Percentiles rank a stretch among this genome's conserved stretches.
Evolutionary conservation across 2,888 invertebrate genomes (phyloP).

Genomic region (Drosophila nigritarsus): DNA sequence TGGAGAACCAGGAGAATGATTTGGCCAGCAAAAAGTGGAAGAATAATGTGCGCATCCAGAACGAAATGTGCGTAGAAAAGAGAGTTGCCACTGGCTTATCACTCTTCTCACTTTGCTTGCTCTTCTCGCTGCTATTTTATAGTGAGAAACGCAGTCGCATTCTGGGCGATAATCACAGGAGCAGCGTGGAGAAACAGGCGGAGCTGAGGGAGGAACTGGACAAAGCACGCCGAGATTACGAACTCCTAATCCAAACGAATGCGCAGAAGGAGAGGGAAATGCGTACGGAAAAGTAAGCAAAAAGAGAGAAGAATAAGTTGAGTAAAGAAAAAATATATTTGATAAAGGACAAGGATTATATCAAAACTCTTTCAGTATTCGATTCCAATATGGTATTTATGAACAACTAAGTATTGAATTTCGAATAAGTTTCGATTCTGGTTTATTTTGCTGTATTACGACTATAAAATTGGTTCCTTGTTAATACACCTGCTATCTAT

Average conservation of each 20-base stretch:
- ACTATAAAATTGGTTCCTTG: too few relatives aligned
- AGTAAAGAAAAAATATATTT: too few relatives aligned
- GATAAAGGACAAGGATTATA: background rate
- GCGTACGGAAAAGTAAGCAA: slow-evolving; percentile 81
- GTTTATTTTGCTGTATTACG: too few relatives aligned
- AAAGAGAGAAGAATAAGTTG: background rate
- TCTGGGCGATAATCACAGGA: slow-evolving; percentile 67
- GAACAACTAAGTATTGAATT: too few relatives aligned
- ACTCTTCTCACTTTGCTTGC: background rate
- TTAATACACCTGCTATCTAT: too few relatives aligned
- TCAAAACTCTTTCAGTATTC: too few relatives aligned
- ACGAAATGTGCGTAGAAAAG: slow-evolving; percentile 53
- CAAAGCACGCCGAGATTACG: slow-evolving; percentile 59
- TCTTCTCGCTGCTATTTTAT: background rate
- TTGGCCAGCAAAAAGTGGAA: slow-evolving; percentile 64
- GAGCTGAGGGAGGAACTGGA: slow-evolving; percentile 74
- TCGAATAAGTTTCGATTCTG: too few relatives aligned
- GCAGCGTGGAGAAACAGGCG: slow-evolving; percentile 72
- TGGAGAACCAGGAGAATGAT: slow-evolving; percentile 59
- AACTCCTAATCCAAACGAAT: slow-evolving; percentile 65
- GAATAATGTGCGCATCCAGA: slow-evolving; percentile 65
- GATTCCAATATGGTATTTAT: too few relatives aligned
- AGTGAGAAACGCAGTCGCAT: slow-evolving; percentile 76
- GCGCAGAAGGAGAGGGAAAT: slow-evolving; percentile 72
- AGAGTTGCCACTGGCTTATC: background rate